Evolutionary conservation across 1,140 invertebrate genomes (phyloP).

Genomic region (Dreissena polymorpha): DNA sequence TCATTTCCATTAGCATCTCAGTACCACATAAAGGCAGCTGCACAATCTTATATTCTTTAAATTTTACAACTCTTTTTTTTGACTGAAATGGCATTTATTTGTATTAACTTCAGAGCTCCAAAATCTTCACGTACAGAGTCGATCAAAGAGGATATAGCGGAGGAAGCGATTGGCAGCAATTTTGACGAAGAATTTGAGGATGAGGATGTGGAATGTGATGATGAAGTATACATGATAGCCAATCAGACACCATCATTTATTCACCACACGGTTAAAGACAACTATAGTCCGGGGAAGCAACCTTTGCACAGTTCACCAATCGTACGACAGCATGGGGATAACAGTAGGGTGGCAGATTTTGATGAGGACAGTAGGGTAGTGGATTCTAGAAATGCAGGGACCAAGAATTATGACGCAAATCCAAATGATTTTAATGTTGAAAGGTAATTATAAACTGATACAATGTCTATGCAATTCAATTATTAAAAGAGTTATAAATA

Average conservation of each 20-base stretch:
- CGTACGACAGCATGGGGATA: not conserved
- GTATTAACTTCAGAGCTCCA: constrained; percentile 25
- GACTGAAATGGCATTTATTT: not conserved
- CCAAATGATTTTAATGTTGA: too few relatives aligned
- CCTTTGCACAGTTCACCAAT: constrained; percentile 29
- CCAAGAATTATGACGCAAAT: too few relatives aligned
- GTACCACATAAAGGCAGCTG: too few relatives aligned
- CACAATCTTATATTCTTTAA: too few relatives aligned
- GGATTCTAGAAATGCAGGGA: not conserved
- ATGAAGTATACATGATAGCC: constrained; percentile 54
- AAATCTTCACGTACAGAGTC: constrained; percentile 43
- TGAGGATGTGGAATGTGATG: constrained; percentile 64
- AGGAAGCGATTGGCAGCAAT: constrained; percentile 36
- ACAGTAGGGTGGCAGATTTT: not conserved
- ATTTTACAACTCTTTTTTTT: not conserved
- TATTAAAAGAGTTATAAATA: too few relatives aligned
- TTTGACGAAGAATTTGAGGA: constrained; percentile 48
- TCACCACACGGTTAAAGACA: constrained; percentile 34
- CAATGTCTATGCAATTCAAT: too few relatives aligned
- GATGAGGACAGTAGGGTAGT: not conserved
- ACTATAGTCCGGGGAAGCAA: not conserved
- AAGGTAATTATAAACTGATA: too few relatives aligned
- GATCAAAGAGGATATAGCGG: constrained; percentile 50
- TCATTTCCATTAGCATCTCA: too few relatives aligned
- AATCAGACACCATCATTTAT: constrained; percentile 45